These are phyloP conservation scores for Clarias platycephalus DNA, from an alignment of 2,797 vertebrate species.

Conservation along the genomic window DNA sequence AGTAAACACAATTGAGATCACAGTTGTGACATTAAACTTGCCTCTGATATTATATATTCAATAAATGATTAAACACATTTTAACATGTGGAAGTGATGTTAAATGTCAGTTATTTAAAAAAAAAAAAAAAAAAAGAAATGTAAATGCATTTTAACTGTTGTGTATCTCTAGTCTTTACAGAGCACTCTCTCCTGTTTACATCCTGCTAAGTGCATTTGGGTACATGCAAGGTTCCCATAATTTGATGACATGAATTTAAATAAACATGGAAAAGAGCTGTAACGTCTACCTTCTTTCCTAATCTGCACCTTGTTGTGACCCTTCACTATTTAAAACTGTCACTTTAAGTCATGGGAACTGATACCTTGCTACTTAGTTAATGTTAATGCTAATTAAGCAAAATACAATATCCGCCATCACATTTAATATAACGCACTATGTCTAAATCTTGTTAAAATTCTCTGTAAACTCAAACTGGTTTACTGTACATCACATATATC, in stretches of 20 bases:
- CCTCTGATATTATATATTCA: neutral
- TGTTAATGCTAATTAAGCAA: neutral
- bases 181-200: neutral
- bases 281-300: neutral
- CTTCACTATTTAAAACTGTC: neutral
- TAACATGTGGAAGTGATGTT: neutral
- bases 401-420: too few species aligned
- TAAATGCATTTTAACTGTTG: neutral
- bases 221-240: neutral
- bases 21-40: neutral
- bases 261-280: neutral
- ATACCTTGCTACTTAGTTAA: neutral
- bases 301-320: neutral
- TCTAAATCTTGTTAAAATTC: too few species aligned
- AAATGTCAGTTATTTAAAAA: neutral
- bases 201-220: neutral
- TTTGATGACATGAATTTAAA: neutral
- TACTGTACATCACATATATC: too few species aligned
- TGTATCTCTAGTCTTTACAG: neutral
- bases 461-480: too few species aligned
- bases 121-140: neutral
- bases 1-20: neutral
- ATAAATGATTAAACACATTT: neutral
- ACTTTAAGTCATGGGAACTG: neutral
- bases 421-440: too few species aligned